Base-by-base conservation (phyloP, 2,888 invertebrate species). In the Caenorhabditis afra region DNA sequence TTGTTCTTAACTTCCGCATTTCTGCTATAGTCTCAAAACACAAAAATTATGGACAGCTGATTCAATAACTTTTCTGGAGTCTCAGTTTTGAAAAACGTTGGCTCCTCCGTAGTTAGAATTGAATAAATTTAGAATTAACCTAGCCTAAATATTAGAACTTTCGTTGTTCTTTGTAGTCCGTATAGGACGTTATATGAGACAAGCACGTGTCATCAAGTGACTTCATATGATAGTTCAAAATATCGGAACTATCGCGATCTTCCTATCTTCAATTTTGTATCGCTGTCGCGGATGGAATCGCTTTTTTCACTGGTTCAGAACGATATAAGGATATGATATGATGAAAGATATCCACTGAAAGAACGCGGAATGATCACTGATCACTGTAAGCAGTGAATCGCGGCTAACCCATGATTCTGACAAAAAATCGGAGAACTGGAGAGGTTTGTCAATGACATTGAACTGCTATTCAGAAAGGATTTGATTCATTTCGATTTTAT, bases 191-290 rank as follows among this genome's bases (percentile, higher is more conserved):
- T 70, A 55, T 66, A 47, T 55, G 66, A 61, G 70, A 61, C 53
- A 47, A 44, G 47, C 70, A 71, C 71, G 71, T 71, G 71, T 62
- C 71, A 29, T 71, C 71, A 64, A 71, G 20, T 71, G 70, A 71
- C 20, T 70, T 64, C 39, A 62, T 71, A 62, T 64, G 71, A 62
- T 53, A 41, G 71, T 53, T 64, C 71, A 57, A 57, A 62, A 62
- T 70, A 70, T 70, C 70, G 53, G 61, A 57, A n/a, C 16, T n/a
- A 23, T 49, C 16, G 47, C n/a, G 16, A 16, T 18, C 4, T 18
- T 35, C 35, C 18, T 16, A 22, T 50, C 23, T 50, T 50, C 53
- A 16, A 35, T 35, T 39, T 29, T 3, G 5, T 29, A n/a, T n/a
- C n/a, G n/a, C n/a, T n/a, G n/a, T n/a, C n/a, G n/a, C n/a, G n/a